Percentiles rank a stretch among this genome's conserved stretches.
These are phyloP conservation scores for Diorhabda carinulata DNA, from an alignment of 1,140 invertebrate species.

Conservation along the genomic window DNA sequence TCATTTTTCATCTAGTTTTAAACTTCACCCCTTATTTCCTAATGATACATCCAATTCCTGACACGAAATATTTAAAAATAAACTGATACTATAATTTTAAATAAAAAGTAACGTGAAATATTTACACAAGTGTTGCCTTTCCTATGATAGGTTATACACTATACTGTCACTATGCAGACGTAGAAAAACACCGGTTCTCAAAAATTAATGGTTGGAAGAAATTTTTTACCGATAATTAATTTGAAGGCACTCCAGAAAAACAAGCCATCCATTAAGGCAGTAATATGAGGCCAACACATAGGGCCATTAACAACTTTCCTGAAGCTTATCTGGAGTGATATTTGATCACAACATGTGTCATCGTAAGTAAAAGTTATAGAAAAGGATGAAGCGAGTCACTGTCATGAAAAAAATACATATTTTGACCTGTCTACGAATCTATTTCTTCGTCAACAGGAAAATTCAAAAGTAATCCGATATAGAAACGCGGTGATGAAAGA, in stretches of 20 bases:
- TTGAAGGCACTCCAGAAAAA: slow-evolving; percentile 46
- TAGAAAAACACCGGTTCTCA: slow-evolving; percentile 33
- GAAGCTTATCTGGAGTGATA: slow-evolving; percentile 41
- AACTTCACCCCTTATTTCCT: background rate
- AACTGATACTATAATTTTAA: background rate
- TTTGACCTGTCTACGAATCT: slow-evolving; percentile 17
- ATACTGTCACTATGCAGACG: slow-evolving; percentile 22
- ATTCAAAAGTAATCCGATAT: no score
- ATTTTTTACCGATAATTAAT: slow-evolving; percentile 45
- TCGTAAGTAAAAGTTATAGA: slow-evolving; percentile 33
- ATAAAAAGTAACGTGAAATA: slow-evolving; percentile 22
- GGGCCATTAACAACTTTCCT: slow-evolving; percentile 45
- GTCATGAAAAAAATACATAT: slow-evolving; percentile 17
- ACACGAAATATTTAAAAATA: slow-evolving; percentile 1
- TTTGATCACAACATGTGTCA: slow-evolving; percentile 47
- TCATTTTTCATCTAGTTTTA: background rate
- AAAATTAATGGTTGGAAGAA: slow-evolving; percentile 38
- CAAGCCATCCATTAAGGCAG: slow-evolving; percentile 47
- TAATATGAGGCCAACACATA: slow-evolving; percentile 41
- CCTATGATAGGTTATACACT: slow-evolving; percentile 26
- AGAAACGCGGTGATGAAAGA: no score
- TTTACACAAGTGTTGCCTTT: slow-evolving; percentile 31
- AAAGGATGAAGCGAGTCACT: slow-evolving; percentile 7
- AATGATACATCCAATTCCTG: no score
- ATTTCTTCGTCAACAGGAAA: background rate